Evolutionary conservation across 2,797 vertebrate species (phyloP), one percentile per base, ranked within the genome.

Genomic region (Bradypodion ventrale): DNA sequence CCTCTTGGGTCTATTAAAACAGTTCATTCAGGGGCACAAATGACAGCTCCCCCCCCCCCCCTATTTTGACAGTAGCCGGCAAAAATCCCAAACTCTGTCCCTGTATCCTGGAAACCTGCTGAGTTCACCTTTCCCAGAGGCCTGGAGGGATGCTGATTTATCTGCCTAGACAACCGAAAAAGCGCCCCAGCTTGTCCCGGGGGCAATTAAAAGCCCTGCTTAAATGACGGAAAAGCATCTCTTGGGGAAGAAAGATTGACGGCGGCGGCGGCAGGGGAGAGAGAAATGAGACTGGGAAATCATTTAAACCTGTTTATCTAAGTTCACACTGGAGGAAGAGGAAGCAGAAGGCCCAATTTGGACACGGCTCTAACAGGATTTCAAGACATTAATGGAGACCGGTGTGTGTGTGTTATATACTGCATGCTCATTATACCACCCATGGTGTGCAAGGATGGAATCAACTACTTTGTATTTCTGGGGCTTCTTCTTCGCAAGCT

Each of bases 331-430:
- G 37, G 62, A 35, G 75, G 87, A 73, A 81, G 3, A 5, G 21
- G 44, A 35, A 23, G n/a, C n/a, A 46, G 29, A 12, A 32, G 5
- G 80, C 29, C 62, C 89, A 92, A 92, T 90, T 91, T 91, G 88
- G 91, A 89, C 90, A 40, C 29, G 77, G 80, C 68, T 72, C 87
- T 94, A 92, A 92, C 83, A 89, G 89, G 93, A 93, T 93, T 93
- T 75, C 83, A 80, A 83, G 40, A 90, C 92, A 88, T 92, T 91
- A 89, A 59, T 75, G 78, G 86, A 83, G 91, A 85, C 80, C 84
- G 80, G 81, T 4, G n/a, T n/a, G n/a, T n/a, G n/a, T n/a, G n/a
- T n/a, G n/a, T n/a, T n/a, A 91, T 82, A 87, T 87, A 89, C 86
- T 70, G 82, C 32, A 83, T 1, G 60, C 83, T 75, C 42, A 5